Percentiles rank a stretch among this genome's conserved stretches.
These are phyloP conservation scores for Drosophila borborema DNA, from an alignment of 2,888 invertebrate genomes.

Conservation along the genomic window DNA sequence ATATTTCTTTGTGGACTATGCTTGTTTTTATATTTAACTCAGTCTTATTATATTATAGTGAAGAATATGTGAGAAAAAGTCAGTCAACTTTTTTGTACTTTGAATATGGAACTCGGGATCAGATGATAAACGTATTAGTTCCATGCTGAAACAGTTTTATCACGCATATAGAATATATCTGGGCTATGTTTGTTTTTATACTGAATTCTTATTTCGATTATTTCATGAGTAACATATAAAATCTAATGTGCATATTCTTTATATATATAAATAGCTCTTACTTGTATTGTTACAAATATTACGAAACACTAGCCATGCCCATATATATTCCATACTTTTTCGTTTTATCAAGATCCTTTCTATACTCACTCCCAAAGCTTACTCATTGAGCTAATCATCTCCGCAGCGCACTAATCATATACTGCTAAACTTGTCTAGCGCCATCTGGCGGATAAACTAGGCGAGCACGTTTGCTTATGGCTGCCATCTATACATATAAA, in stretches of 20 bases:
- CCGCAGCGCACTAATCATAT: background rate
- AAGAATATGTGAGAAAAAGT: too few relatives aligned
- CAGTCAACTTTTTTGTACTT: too few relatives aligned
- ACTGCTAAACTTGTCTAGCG: too few relatives aligned
- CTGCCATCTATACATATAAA: conserved; percentile 14
- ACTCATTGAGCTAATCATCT: background rate
- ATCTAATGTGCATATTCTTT: background rate
- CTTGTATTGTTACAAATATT: background rate
- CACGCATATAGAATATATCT: too few relatives aligned
- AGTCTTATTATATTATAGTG: too few relatives aligned
- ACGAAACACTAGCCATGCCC: background rate
- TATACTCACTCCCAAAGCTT: background rate
- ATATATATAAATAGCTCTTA: background rate
- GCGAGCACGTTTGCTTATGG: conserved; percentile 11
- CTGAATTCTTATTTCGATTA: too few relatives aligned
- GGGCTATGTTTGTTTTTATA: too few relatives aligned
- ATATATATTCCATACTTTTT: background rate
- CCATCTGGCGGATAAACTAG: background rate
- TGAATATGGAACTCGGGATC: too few relatives aligned
- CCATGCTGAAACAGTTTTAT: background rate
- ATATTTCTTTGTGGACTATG: background rate
- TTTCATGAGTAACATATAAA: background rate
- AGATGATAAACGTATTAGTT: background rate
- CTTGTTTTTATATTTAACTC: too few relatives aligned
- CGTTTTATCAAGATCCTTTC: background rate